Base-by-base conservation (phyloP, 1,140 invertebrate species). In the Whitmania pigra region DNA sequence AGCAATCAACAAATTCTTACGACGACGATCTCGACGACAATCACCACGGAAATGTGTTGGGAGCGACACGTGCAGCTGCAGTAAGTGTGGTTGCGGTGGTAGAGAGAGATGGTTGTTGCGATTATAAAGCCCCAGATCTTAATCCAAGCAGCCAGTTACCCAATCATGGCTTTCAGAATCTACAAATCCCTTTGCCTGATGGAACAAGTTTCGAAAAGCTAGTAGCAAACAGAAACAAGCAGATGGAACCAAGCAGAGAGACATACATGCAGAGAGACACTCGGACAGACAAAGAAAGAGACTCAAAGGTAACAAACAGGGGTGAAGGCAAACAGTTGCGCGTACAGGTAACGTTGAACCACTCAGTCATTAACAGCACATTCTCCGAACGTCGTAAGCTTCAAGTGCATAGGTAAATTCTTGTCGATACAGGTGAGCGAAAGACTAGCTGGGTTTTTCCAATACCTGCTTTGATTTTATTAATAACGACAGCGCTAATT, bases 391-490 rank as follows among this genome's bases (percentile, higher is more conserved):
- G 22, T 63, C 22, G 15, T 7, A 63, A 31, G 4, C 57, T 7
- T 63, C 29, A 63, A 63, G 57, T 63, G 57, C 22, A 63, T 63
- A 31, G 29, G 22, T 22, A 63, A 25, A 31, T 63, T 63, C 22
- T 25, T 63, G 57, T 15, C 29, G 22, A 11, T 63, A 31, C 22
- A 63, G 57, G 22, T 63, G 22, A 22, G 54, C 20, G 22, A 31
- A 63, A 4, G 57, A 63, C 57, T 6, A 63, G 9, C 22, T 31
- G 22, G 57, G 29, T 63, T 22, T 63, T 63, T 22, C 29, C 29
- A 31, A 63, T 18, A 63, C 29, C 29, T 63, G 29, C 29, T 63
- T 63, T 17, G 57, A 31, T 63, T 3, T 7, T 17, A 22, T 25
- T 63, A 22, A 63, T 63, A 22, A 18, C 29, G 6, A 11, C 9